Base-by-base conservation (phyloP, 2,888 invertebrate species). In the Cryptus viduatorius region DNA sequence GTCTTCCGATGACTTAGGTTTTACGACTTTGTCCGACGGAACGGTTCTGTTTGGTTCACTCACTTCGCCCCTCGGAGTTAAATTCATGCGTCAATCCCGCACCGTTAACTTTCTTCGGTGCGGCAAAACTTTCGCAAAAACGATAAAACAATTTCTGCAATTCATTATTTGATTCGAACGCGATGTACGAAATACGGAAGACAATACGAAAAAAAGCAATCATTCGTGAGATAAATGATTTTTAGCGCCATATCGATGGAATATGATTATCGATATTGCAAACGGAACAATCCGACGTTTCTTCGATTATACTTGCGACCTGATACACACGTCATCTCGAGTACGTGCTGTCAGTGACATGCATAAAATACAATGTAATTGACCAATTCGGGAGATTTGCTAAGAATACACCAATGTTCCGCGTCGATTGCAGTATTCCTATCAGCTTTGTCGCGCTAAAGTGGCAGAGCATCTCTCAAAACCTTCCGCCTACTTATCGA, bases 1-100 rank as follows among this genome's bases (percentile, higher is more conserved):
- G 80, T 24, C 68, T 84, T 82, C 83, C 85, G 87, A 88, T 89
- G 86, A 88, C 87, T 87, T 84, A 87, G 86, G 87, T 80, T 90
- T 90, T 90, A 90, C 86, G 89, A 89, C 86, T 77, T 71, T 8
- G 44, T 68, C 69, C 64, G 19, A 64, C 50, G 46, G 69, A 73
- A 48, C 82, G 61, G 64, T 59, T 79, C 31, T 48, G 19, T 24
- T 65, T 56, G 56, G 24, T 5, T 61, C 29, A 50, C 31, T 56
- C 16, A 29, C 53, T 77, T 37, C 46, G 50, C 37, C 50, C 67
- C 59, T 77, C 31, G 53, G 31, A 61, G 5, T 31, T 31, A 24
- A 14, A 10, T 24, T 56, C 59, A 12, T 24, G 75, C 16, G 61
- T 31, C 61, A 31, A 31, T 64, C 7, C 19, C 14, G 1, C 56